phyloP scores from a whole-genome alignment of 2,113 vertebrate species.

The Sceloporus undulatus region DNA sequence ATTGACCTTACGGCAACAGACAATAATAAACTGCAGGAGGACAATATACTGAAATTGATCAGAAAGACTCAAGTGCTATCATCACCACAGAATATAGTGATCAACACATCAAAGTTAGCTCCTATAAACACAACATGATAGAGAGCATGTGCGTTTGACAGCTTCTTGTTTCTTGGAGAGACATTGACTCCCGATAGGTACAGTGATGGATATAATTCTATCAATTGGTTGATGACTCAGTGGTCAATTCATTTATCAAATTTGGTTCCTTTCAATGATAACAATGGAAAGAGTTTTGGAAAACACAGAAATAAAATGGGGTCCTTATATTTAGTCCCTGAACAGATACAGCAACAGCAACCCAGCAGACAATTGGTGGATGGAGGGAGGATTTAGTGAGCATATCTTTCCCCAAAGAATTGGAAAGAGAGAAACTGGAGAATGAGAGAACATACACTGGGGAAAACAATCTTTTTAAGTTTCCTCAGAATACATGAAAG shows the following conservation, averaged over 20 bases:
- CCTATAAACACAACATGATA: neutral
- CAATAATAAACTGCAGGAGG: neutral
- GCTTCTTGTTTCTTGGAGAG: constrained; percentile 3
- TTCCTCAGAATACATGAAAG: neutral
- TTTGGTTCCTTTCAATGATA: neutral
- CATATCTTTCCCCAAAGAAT: neutral
- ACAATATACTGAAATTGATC: constrained; percentile 16
- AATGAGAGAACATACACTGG: neutral
- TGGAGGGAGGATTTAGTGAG: neutral
- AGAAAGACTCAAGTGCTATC: constrained; percentile 22
- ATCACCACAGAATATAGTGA: neutral
- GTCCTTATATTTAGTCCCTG: neutral
- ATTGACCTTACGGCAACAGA: constrained; percentile 6
- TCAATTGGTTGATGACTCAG: neutral
- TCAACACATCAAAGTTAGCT: constrained; percentile 1
- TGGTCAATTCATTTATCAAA: neutral
- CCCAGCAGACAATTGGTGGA: neutral
- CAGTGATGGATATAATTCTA: constrained; percentile 12
- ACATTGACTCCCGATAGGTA: neutral
- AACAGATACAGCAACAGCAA: neutral
- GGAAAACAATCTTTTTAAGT: neutral
- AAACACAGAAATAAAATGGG: neutral
- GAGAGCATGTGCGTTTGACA: neutral
- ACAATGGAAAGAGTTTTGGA: neutral
- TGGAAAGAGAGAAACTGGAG: no score